A percentile compares a stretch with the other conserved stretches of the same genome.
Evolutionary conservation across 37 sponge, comb jelly and placozoan genomes (phyloP).

Genomic region (Cladorhizidae sp.): DNA sequence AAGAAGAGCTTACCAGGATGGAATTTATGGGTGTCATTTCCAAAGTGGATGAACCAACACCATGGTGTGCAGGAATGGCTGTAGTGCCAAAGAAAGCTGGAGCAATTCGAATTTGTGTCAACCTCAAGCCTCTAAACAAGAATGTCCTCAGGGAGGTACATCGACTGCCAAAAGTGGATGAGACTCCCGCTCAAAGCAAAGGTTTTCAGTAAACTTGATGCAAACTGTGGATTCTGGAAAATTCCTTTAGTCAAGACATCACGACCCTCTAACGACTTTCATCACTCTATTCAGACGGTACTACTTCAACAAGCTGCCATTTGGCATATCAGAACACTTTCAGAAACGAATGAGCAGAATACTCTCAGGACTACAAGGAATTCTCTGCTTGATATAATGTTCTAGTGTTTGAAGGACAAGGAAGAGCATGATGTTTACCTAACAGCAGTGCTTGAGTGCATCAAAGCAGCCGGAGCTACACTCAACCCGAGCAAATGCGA

Average conservation of each 20-base stretch:
- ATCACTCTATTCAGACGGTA: conserved; percentile 14
- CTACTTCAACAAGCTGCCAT: conserved; percentile 36
- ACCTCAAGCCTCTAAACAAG: conserved; percentile 19
- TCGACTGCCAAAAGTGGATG: conserved; percentile 49
- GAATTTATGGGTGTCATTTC: conserved; percentile 39
- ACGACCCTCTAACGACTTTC: conserved; percentile 17
- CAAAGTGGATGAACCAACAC: conserved; percentile 46
- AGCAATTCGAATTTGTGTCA: conserved; percentile 50
- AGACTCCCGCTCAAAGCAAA: conserved; percentile 54
- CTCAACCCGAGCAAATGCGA: conserved; percentile 49
- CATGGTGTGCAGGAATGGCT: conserved; percentile 66
- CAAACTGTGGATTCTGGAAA: conserved; percentile 63
- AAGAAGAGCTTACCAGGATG: conserved; percentile 11
- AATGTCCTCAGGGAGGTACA: conserved; percentile 53
- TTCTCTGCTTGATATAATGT: conserved; percentile 34
- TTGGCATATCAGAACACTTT: conserved; percentile 52
- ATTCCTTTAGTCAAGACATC: conserved; percentile 22
- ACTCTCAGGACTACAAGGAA: conserved; percentile 33
- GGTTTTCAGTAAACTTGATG: conserved; percentile 52
- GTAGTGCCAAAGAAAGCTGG: conserved; percentile 29
- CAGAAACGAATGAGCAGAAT: conserved; percentile 22
- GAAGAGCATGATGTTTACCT: conserved; percentile 35
- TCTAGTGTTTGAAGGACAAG: conserved; percentile 1
- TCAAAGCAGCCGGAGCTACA: conserved; percentile 43
- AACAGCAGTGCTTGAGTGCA: neutral